These are phyloP conservation scores for Staurois parvus DNA, from an alignment of 2,797 vertebrate genomes.

Conservation along the genomic window DNA sequence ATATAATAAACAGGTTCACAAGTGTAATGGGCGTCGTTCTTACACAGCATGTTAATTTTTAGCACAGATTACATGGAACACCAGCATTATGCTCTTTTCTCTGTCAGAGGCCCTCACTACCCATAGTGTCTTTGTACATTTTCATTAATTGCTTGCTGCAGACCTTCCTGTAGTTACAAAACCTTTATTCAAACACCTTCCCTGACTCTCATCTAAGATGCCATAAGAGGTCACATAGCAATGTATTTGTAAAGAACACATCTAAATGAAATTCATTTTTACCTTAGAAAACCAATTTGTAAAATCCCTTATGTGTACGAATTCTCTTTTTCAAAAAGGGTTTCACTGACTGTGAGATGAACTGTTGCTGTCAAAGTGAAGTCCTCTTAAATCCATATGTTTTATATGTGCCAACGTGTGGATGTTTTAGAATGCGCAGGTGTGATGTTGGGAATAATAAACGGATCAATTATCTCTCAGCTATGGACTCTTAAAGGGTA, in stretches of 20 bases:
- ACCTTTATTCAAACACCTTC: slow-evolving; percentile 9
- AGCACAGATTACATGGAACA: slow-evolving; percentile 43
- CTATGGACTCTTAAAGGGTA: too few species aligned
- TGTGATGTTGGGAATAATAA: too few species aligned
- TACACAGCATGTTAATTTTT: slow-evolving; percentile 43
- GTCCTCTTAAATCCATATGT: too few species aligned
- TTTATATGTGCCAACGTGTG: too few species aligned
- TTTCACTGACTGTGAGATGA: too few species aligned
- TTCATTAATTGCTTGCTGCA: slow-evolving; percentile 9
- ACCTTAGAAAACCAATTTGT: too few species aligned
- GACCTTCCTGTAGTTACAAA: slow-evolving; percentile 8
- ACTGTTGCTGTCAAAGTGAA: too few species aligned
- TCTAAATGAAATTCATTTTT: not conserved
- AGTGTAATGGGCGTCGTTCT: slow-evolving; percentile 13
- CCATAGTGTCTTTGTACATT: slow-evolving; percentile 3
- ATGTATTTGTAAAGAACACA: slow-evolving; percentile 7
- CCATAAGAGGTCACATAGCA: not conserved
- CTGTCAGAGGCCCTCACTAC: not conserved
- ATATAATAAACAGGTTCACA: slow-evolving; percentile 45
- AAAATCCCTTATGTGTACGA: too few species aligned
- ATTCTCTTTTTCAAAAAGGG: too few species aligned
- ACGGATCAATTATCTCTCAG: too few species aligned
- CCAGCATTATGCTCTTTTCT: slow-evolving; percentile 43
- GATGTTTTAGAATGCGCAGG: too few species aligned
- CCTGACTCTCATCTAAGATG: slow-evolving; percentile 3